Conservation (phyloP, 2,113 vertebrate genomes). For the Hypanus sabinus region DNA sequence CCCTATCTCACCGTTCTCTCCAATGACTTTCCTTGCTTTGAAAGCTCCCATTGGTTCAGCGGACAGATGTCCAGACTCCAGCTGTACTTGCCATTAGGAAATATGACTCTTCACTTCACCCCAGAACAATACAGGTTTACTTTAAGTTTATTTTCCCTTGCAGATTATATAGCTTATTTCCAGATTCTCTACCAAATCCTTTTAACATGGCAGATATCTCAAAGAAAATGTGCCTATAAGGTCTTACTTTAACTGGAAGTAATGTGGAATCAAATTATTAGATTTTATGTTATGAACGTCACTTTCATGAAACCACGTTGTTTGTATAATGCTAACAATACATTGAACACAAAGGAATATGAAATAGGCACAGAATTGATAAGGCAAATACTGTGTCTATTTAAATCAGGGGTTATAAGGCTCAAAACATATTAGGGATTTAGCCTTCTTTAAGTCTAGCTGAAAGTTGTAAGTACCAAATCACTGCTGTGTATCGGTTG, state of each 20-base stretch:
- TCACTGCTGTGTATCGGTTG: background rate
- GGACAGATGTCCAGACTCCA: background rate
- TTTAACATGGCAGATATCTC: background rate
- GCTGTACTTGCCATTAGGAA: background rate
- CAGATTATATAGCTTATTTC: background rate
- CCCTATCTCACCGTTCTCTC: background rate
- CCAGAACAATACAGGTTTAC: background rate
- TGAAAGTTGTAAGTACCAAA: background rate
- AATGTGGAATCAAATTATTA: no score
- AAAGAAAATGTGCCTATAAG: no score
- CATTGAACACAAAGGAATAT: background rate
- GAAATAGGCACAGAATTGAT: background rate
- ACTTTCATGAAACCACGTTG: background rate
- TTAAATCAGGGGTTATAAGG: no score
- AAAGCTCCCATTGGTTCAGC: background rate
- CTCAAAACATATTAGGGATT: background rate
- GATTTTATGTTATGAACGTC: no score
- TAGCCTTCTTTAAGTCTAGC: background rate
- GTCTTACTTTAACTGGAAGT: no score
- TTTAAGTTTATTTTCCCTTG: background rate
- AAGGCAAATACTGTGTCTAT: no score
- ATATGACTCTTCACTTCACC: background rate
- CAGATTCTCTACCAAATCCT: background rate
- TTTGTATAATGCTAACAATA: background rate
- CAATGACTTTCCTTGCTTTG: background rate